Conservation (phyloP, 2,113 vertebrate species). For the Pituophis catenifer region DNA sequence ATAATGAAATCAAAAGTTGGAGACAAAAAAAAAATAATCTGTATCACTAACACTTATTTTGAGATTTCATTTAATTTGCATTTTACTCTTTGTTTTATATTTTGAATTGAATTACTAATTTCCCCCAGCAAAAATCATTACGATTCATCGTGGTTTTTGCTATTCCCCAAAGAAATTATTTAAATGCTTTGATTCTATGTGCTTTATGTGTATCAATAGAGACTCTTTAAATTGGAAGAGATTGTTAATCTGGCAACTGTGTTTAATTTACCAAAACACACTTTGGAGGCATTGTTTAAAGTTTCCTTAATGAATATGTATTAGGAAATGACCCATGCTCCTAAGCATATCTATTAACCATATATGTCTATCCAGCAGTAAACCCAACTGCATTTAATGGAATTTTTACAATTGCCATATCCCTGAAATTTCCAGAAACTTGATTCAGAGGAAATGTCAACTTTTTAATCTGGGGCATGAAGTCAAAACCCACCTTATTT, state of each 20-base stretch:
- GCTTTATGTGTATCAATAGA: not conserved
- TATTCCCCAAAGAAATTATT: not conserved
- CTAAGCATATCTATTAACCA: not conserved
- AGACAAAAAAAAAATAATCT: not conserved
- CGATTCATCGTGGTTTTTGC: not conserved
- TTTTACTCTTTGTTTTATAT: not conserved
- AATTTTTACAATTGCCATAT: not conserved
- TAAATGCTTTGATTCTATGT: not conserved
- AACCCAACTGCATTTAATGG: not conserved
- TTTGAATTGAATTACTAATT: not conserved
- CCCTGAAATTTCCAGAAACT: not conserved
- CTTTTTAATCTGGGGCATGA: not conserved
- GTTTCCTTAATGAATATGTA: not conserved
- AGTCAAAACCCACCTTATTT: not conserved
- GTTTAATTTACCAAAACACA: not conserved
- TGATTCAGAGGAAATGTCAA: not conserved
- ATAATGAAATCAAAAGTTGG: not conserved
- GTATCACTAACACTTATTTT: not conserved
- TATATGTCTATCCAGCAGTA: not conserved
- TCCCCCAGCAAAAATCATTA: not conserved
- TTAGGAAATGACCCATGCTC: not conserved
- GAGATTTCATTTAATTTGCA: not conserved
- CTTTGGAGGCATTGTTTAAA: not conserved
- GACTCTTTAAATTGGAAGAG: not conserved
- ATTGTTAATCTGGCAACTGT: not conserved